These are phyloP conservation scores for Hylia prasina DNA, from an alignment of 2,113 vertebrate genomes.

Conservation along the genomic window DNA sequence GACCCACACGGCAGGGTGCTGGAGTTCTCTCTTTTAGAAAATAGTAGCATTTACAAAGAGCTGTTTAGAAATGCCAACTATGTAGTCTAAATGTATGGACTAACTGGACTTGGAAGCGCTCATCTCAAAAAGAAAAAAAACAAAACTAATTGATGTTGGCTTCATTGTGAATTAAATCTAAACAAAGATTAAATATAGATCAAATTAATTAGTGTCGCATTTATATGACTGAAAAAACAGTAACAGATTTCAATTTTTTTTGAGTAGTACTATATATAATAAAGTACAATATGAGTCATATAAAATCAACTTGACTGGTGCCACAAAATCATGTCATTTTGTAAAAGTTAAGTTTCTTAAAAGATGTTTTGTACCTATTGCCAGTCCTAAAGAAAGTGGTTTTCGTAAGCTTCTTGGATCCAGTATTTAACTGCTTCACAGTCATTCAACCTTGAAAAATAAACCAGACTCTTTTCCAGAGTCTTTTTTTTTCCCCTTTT, in stretches of 20 bases:
- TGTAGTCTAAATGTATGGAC: background rate
- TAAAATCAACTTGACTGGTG: background rate
- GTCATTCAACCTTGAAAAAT: background rate
- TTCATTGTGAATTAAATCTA: background rate
- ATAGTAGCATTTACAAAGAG: background rate
- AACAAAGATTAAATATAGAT: background rate
- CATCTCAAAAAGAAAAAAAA: background rate
- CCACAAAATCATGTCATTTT: background rate
- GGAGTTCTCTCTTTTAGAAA: background rate
- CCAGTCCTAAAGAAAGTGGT: background rate
- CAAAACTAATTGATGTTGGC: background rate
- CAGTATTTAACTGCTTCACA: background rate
- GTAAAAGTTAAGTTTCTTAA: background rate
- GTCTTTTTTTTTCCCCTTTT: background rate
- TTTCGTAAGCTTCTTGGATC: background rate
- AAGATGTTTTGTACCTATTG: background rate
- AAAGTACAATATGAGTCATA: background rate
- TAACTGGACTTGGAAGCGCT: background rate
- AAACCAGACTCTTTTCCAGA: background rate
- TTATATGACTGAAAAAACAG: background rate
- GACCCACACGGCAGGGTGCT: background rate
- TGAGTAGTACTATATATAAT: background rate
- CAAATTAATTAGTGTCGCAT: background rate
- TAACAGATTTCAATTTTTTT: background rate
- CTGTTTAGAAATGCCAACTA: background rate